These are phyloP conservation scores for Danio choprae DNA, from an alignment of 2,797 vertebrate genomes.

Conservation along the genomic window DNA sequence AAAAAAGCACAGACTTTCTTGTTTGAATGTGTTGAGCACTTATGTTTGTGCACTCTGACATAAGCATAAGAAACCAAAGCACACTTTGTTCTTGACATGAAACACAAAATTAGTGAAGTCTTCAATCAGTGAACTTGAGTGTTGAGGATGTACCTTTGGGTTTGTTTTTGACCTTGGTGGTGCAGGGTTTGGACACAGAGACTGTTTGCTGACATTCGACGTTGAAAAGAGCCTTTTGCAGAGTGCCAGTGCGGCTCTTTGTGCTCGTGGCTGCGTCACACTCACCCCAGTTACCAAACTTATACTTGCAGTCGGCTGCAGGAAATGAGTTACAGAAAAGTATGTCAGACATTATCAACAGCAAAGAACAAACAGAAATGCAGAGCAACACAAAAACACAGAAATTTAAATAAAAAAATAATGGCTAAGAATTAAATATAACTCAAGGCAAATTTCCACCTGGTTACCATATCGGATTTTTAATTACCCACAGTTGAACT, in stretches of 20 bases:
- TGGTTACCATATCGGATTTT: too few species aligned
- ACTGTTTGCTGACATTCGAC: slow-evolving; percentile 86
- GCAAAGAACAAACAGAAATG: slow-evolving; percentile 5
- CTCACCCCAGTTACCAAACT: slow-evolving; percentile 87
- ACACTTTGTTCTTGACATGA: too few species aligned
- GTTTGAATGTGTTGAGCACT: too few species aligned
- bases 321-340: not conserved
- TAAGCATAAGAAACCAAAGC: too few species aligned
- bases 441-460: not conserved
- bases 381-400: not conserved
- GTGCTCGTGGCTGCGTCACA: slow-evolving; percentile 80
- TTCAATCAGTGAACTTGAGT: too few species aligned
- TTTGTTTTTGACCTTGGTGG: slow-evolving; percentile 83
- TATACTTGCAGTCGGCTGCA: slow-evolving; percentile 91
- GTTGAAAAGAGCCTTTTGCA: slow-evolving; percentile 87
- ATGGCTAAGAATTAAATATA: not conserved
- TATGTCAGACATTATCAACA: not conserved
- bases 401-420: not conserved
- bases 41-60: too few species aligned
- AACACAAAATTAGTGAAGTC: too few species aligned
- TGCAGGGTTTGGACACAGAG: slow-evolving; percentile 84
- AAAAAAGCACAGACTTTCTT: too few species aligned
- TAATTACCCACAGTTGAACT: not conserved
- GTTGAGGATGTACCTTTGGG: slow-evolving; percentile 79
- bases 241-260: slow-evolving; percentile 81